phyloP scores from a whole-genome alignment of 1,140 invertebrate genomes.

The Cyphomyrmex costatus region DNA sequence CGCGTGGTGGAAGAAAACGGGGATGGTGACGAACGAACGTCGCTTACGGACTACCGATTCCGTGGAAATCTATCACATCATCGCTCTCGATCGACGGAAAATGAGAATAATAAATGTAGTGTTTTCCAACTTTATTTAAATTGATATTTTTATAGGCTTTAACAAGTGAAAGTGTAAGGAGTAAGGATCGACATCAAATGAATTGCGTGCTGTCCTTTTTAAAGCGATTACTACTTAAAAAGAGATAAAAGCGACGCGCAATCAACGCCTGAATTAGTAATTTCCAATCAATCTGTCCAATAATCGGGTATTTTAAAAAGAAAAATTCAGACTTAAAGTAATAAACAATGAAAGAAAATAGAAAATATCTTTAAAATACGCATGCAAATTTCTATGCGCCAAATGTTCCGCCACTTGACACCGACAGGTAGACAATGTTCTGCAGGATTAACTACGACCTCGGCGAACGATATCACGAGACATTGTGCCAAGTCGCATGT shows the following conservation, averaged over 20 bases:
- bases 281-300: neutral
- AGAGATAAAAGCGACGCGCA: no score
- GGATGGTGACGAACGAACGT: constrained; percentile 32
- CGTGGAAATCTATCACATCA: constrained; percentile 42
- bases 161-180: neutral
- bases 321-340: neutral
- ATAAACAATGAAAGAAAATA: no score
- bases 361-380: neutral
- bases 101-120: neutral
- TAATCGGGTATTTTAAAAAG: neutral
- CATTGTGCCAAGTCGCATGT: neutral
- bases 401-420: neutral
- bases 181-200: neutral
- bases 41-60: constrained; percentile 39
- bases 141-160: neutral
- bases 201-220: neutral
- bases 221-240: no score
- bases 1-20: constrained; percentile 36
- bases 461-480: neutral
- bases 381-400: neutral
- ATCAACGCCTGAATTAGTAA: no score
- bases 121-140: neutral
- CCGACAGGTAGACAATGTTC: neutral
- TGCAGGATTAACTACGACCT: neutral
- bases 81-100: neutral